Conservation (phyloP, 2,797 vertebrate species). For the Poecilia wingei region DNA sequence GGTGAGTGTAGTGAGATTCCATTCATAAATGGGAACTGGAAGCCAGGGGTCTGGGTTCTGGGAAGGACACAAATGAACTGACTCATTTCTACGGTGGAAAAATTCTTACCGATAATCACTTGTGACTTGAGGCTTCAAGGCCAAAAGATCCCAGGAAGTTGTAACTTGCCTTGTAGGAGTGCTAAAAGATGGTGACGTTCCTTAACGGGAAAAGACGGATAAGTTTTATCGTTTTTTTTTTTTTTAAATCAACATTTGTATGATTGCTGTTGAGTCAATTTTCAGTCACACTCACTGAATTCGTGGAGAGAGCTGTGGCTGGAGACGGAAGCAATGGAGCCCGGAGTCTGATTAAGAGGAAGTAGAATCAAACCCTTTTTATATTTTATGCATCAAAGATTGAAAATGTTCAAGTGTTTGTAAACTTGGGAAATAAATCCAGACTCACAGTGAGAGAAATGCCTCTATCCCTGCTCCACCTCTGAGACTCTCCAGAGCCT, state of each 20-base stretch:
- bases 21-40: constrained; percentile 67
- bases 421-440: background rate
- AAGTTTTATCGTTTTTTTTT: too few relatives aligned
- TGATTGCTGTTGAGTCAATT: background rate
- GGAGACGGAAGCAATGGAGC: constrained; percentile 68
- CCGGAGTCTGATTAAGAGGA: constrained; percentile 69
- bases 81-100: background rate
- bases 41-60: constrained; percentile 73
- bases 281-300: constrained; percentile 70
- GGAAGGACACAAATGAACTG: constrained; percentile 29
- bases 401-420: background rate
- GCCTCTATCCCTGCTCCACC: constrained; percentile 64
- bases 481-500: constrained; percentile 65
- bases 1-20: constrained; percentile 69
- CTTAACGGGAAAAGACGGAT: constrained; percentile 52
- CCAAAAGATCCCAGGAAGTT: background rate
- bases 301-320: constrained; percentile 70
- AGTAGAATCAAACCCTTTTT: background rate
- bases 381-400: background rate
- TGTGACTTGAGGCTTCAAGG: background rate
- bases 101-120: background rate
- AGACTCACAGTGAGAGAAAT: constrained; percentile 64
- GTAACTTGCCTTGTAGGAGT: constrained; percentile 72
- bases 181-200: constrained; percentile 64
- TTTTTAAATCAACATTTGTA: background rate